Evolutionary conservation across 2,113 vertebrate species (phyloP).

Genomic region (Ranitomeya variabilis): DNA sequence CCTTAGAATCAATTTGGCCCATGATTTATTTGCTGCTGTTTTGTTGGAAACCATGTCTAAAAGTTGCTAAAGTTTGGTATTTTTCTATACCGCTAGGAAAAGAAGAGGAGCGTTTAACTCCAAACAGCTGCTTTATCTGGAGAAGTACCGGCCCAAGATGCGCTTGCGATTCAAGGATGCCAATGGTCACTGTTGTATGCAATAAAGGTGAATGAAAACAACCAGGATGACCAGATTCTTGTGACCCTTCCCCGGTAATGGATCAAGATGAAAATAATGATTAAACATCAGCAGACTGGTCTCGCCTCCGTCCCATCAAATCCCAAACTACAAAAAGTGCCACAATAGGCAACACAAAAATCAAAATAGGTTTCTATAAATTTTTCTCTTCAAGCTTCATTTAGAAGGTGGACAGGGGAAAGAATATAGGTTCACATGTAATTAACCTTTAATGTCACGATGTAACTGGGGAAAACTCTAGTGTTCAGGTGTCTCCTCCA

Average conservation of each 20-base stretch:
- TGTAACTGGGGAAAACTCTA: not conserved
- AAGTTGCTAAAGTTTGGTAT: not conserved
- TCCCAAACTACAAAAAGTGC: constrained; percentile 25
- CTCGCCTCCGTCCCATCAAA: constrained; percentile 41
- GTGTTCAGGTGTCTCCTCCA: not conserved
- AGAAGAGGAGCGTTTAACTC: constrained; percentile 99
- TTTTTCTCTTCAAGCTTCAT: constrained; percentile 11
- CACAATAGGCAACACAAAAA: constrained; percentile 33
- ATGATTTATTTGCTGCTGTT: not conserved
- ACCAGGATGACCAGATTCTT: constrained; percentile 64
- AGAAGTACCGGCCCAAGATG: constrained; percentile 99
- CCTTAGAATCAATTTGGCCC: not conserved
- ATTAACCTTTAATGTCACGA: not conserved
- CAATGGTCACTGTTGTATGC: constrained; percentile 94
- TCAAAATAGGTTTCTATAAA: constrained; percentile 10
- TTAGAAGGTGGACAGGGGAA: not conserved
- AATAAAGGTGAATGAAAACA: constrained; percentile 72
- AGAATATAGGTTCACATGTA: constrained; percentile 3
- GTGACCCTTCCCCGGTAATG: constrained; percentile 5
- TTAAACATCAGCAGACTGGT: constrained; percentile 16
- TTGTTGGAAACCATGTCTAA: not conserved
- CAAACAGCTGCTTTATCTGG: constrained; percentile 99
- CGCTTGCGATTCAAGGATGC: constrained; percentile 92
- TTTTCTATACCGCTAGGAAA: constrained; percentile 74
- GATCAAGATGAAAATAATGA: constrained; percentile 2